Percentiles rank a stretch among this genome's conserved stretches.
phyloP scores from a whole-genome alignment of 1,140 invertebrate genomes.

The Anagrus nilaparvatae region DNA sequence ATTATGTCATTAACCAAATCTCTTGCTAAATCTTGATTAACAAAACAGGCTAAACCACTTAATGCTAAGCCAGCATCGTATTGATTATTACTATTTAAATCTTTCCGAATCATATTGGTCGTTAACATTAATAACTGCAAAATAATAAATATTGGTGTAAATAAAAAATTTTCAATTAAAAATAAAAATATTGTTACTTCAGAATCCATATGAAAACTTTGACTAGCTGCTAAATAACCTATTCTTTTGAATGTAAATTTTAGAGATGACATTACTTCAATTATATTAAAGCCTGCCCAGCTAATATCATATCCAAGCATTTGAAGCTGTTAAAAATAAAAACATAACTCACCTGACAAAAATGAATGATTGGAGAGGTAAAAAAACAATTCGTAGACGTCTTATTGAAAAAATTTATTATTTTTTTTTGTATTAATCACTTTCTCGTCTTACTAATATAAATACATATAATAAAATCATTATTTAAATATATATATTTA shows the following conservation, averaged over 20 bases:
- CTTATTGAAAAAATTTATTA: too few species aligned
- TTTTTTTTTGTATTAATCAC: too few species aligned
- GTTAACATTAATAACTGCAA: slow-evolving; percentile 89
- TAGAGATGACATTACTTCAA: slow-evolving; percentile 99
- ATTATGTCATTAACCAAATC: slow-evolving; percentile 99
- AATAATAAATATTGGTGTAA: slow-evolving; percentile 1
- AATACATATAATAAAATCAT: too few species aligned
- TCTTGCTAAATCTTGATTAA: slow-evolving; percentile 88
- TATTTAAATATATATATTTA: too few species aligned
- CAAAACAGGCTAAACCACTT: slow-evolving; percentile 93
- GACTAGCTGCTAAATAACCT: slow-evolving; percentile 94
- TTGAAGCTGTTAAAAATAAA: slow-evolving; percentile 73
- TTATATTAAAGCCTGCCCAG: slow-evolving; percentile 99
- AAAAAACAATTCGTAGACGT: too few species aligned
- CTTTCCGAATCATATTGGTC: slow-evolving; percentile 99
- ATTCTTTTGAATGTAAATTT: slow-evolving; percentile 98
- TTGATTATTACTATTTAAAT: slow-evolving; percentile 95
- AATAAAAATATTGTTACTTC: slow-evolving; percentile 52
- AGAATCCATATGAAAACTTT: slow-evolving; percentile 94
- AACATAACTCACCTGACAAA: too few species aligned
- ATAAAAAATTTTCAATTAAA: too few species aligned
- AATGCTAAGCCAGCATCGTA: slow-evolving; percentile 96
- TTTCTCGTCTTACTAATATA: too few species aligned
- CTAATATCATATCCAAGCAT: slow-evolving; percentile 99
- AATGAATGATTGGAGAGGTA: too few species aligned